Evolutionary conservation across 64 coral and sea anemone genomes (phyloP), one percentile per base, ranked within the genome.

Genomic region (Pocillopora damicornis): DNA sequence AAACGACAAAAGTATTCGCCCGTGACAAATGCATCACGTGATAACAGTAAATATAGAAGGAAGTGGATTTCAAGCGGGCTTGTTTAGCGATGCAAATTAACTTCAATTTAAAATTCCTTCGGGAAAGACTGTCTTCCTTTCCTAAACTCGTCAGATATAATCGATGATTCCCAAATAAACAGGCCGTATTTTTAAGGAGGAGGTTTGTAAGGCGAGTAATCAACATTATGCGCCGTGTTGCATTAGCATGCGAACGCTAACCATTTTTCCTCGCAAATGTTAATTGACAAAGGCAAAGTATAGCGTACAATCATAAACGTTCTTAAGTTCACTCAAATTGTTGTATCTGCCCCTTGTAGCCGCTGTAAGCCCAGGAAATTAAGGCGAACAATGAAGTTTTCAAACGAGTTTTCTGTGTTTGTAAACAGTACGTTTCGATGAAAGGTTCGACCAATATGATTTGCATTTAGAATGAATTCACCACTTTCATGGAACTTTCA

Each of bases 21-120:
- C 68, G 81, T 85, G 81, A 85, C 81, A 85, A 71, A 15, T 68
- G n/a, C 10, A 20, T 85, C 81, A 85, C 81, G 81, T 85, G 81
- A 85, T 38, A 57, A 14, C n/a, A 12, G 57, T 85, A 85, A 85
- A 85, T 72, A 81, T 45, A 72, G 65, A 12, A 65, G 11, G 79
- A 37, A 81, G 61, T 63, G 63, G 17, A 14, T 1, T 10, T 13
- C 4, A 66, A 71, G 36, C 35, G 37, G 61, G 81, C n/a, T 51
- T 72, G 35, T 62, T 0, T 22, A 12, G 63, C 20, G 67, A 71
- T 71, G 67, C 11, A 51, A 71, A 12, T n/a, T 63, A 30, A 9
- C 30, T 72, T 58, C 0, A 37, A 67, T 42, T 67, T 63, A 38
- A 62, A 56, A 83, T 67, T 67, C 36, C 38, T 15, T 22, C 9